Conservation (phyloP, 2,797 vertebrate species). For the Luscinia luscinia region DNA sequence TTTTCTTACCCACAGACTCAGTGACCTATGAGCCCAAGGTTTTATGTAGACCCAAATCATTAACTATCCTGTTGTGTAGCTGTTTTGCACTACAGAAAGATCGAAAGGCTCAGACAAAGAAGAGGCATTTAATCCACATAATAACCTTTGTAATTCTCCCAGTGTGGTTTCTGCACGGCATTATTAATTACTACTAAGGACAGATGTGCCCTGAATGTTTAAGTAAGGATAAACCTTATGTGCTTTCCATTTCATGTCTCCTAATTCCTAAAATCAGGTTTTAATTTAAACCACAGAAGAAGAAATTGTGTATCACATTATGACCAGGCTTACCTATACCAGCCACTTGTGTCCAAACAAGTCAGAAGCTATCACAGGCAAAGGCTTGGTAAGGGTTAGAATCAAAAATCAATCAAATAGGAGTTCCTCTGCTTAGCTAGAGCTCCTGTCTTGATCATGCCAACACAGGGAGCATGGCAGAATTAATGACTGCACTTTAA, state of each 20-base stretch:
- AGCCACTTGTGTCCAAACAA: neutral
- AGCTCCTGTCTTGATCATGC: neutral
- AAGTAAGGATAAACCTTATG: neutral
- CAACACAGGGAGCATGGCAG: rapidly evolving
- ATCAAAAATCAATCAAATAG: neutral
- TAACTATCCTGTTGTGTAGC: slow-evolving; percentile 24
- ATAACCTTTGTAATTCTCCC: slow-evolving; percentile 21
- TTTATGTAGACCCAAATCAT: neutral
- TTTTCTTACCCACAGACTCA: neutral
- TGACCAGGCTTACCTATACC: neutral
- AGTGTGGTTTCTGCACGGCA: neutral
- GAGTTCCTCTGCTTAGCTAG: neutral
- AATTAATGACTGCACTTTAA: neutral
- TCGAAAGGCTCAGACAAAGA: slow-evolving; percentile 7
- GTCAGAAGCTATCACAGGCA: neutral
- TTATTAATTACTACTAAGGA: neutral
- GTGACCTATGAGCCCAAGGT: neutral
- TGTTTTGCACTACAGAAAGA: slow-evolving; percentile 35
- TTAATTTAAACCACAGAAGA: neutral
- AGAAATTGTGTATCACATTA: neutral
- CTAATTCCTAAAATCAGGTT: neutral
- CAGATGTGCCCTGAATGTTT: neutral
- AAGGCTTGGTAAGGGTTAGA: neutral
- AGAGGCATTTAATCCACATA: slow-evolving; percentile 37
- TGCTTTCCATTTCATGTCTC: neutral